A percentile compares a stretch with the other conserved stretches of the same genome.
Evolutionary conservation across 2,113 vertebrate genomes (phyloP).

Genomic region (Plotosus lineatus): DNA sequence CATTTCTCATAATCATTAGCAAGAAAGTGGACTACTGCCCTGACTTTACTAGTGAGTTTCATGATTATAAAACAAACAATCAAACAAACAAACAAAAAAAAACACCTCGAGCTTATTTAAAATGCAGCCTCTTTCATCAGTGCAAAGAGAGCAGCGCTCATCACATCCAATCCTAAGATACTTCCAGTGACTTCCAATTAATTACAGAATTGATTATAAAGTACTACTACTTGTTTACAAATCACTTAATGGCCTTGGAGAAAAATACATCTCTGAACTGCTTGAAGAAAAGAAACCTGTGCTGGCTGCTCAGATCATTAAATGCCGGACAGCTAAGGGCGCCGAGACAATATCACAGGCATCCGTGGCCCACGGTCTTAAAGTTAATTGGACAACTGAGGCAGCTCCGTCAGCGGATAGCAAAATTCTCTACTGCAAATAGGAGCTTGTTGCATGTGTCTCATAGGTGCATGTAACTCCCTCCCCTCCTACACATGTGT

Average conservation of each 20-base stretch:
- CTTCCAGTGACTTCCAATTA: neutral
- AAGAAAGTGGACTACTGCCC: neutral
- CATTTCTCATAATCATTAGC: neutral
- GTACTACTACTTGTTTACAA: conserved; percentile 8
- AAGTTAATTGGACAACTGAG: neutral
- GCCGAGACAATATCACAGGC: neutral
- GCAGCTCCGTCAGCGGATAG: neutral
- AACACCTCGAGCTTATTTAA: neutral
- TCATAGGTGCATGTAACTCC: neutral
- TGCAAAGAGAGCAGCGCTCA: neutral
- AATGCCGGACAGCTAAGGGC: neutral
- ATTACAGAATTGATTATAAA: conserved; percentile 17
- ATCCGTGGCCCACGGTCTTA: neutral
- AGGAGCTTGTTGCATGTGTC: neutral
- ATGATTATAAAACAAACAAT: too few relatives aligned
- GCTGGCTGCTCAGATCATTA: neutral
- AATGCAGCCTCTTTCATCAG: neutral
- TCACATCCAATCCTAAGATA: neutral
- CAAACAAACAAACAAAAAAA: neutral
- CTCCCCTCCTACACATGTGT: neutral
- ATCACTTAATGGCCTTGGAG: conserved; percentile 12
- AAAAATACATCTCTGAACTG: neutral
- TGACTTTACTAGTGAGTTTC: neutral
- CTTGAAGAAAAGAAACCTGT: neutral
- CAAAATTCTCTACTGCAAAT: neutral